These are phyloP conservation scores for Sclerurus mexicanus DNA, from an alignment of 2,113 vertebrate species.

Conservation along the genomic window DNA sequence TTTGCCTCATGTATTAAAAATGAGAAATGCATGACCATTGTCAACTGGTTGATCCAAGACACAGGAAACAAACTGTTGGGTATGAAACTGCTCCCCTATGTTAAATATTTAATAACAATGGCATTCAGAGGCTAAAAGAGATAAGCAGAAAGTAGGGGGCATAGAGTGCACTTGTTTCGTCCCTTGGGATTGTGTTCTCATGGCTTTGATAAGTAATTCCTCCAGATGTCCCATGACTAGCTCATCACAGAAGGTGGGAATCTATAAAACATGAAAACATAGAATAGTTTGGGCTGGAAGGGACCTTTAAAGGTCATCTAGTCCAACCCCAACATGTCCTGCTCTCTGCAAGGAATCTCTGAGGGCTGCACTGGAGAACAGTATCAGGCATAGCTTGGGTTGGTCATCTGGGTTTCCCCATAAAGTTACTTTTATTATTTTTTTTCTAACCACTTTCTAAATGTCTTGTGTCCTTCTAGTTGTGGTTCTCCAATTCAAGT, in stretches of 20 bases:
- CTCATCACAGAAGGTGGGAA: background rate
- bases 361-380: background rate
- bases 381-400: background rate
- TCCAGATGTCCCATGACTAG: background rate
- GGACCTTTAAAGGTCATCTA: background rate
- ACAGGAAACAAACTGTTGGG: background rate
- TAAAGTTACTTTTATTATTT: background rate
- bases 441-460: constrained; percentile 8
- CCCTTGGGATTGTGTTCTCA: background rate
- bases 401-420: background rate
- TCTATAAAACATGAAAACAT: background rate
- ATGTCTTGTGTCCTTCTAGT: constrained; percentile 72
- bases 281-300: background rate
- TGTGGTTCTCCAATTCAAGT: constrained; percentile 84
- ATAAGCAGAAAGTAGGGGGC: background rate
- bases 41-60: background rate
- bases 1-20: background rate
- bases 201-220: background rate
- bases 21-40: background rate
- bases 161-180: background rate
- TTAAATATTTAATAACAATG: background rate
- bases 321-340: background rate
- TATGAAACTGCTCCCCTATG: background rate
- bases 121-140: background rate
- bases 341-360: background rate